These are phyloP conservation scores for Sinotaia quadrata DNA, from an alignment of 2,888 invertebrate species.

Conservation along the genomic window DNA sequence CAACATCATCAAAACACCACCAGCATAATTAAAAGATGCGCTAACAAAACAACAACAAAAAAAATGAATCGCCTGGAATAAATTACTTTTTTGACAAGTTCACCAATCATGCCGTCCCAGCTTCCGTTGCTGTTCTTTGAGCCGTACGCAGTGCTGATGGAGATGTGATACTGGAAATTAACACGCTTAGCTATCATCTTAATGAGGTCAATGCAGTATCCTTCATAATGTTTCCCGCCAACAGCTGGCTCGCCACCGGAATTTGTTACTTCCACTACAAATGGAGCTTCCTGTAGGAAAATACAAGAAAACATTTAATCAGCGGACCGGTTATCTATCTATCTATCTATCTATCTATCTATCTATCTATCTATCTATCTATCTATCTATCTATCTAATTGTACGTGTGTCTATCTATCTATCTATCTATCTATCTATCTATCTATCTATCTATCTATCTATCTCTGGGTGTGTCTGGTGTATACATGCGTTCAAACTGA, in stretches of 20 bases:
- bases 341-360: too few species aligned
- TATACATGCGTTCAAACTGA: too few species aligned
- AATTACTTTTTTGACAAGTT: slow-evolving; percentile 59
- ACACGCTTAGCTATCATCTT: slow-evolving; percentile 85
- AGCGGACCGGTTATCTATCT: too few species aligned
- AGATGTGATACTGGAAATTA: slow-evolving; percentile 86
- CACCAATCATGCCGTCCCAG: slow-evolving; percentile 71
- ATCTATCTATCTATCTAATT: too few species aligned
- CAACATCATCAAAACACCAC: too few species aligned
- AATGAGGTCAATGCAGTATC: slow-evolving; percentile 93
- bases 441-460: too few species aligned
- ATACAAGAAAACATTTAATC: too few species aligned
- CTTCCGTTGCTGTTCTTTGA: slow-evolving; percentile 78
- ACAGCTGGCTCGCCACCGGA: slow-evolving; percentile 71
- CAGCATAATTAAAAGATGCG: not conserved
- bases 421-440: too few species aligned
- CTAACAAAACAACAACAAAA: not conserved
- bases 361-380: too few species aligned
- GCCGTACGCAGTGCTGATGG: slow-evolving; percentile 76
- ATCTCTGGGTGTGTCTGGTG: too few species aligned
- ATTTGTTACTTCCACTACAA: slow-evolving; percentile 43
- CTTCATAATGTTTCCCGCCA: slow-evolving; percentile 74
- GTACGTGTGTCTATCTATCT: too few species aligned
- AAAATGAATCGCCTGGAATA: not conserved
- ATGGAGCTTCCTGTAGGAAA: slow-evolving; percentile 49